These are phyloP conservation scores for Odontothrips loti DNA, from an alignment of 2,888 invertebrate genomes.

Conservation along the genomic window DNA sequence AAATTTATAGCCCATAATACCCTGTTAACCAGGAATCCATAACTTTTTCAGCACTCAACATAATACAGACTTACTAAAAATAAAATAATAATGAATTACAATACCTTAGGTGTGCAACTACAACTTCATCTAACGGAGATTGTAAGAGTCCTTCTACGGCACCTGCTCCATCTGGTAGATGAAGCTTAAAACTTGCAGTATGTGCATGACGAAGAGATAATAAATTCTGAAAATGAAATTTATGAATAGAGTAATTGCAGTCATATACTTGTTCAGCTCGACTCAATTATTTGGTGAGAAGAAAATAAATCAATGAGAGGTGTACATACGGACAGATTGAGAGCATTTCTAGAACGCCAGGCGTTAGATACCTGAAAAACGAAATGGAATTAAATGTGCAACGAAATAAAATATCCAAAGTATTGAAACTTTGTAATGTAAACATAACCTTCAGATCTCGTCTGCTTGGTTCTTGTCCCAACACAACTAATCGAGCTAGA, in stretches of 20 bases:
- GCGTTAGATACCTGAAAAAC: not conserved
- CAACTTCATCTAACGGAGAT: slow-evolving; percentile 70
- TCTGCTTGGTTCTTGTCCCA: not conserved
- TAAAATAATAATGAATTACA: slow-evolving; percentile 32
- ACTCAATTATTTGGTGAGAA: not conserved
- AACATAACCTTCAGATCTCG: not conserved
- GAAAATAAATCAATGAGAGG: not conserved
- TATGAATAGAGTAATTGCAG: not conserved
- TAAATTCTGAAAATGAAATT: slow-evolving; percentile 45
- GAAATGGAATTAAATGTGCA: not conserved
- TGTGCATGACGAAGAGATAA: slow-evolving; percentile 68
- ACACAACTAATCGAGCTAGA: not conserved
- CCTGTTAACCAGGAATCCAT: slow-evolving; percentile 43
- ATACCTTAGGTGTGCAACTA: slow-evolving; percentile 62
- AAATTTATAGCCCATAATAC: slow-evolving; percentile 52
- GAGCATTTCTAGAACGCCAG: not conserved
- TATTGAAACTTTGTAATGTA: not conserved
- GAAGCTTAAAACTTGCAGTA: slow-evolving; percentile 63
- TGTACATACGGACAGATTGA: not conserved
- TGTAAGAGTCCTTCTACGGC: slow-evolving; percentile 66
- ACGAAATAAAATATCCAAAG: not conserved
- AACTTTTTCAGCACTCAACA: slow-evolving; percentile 38
- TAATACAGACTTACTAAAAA: slow-evolving; percentile 23
- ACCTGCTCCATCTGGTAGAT: slow-evolving; percentile 65
- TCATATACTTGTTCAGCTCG: not conserved